Conservation (phyloP, 2,797 vertebrate genomes). For the Anguilla marmorata region DNA sequence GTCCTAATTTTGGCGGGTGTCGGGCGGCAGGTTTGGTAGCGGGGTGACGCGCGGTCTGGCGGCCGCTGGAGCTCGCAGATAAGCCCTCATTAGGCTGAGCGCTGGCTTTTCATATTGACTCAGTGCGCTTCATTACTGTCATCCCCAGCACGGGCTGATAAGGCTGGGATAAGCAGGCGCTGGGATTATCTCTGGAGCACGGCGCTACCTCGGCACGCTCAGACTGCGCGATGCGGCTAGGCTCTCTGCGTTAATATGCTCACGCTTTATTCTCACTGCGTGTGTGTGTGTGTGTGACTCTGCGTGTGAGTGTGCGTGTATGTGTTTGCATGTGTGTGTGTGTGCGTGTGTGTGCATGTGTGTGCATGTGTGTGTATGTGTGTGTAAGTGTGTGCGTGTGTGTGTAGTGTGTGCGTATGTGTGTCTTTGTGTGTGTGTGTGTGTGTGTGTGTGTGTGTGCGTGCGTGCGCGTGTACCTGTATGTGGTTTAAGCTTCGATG, state of each 20-base stretch:
- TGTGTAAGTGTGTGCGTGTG: not conserved
- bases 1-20: conserved; percentile 65
- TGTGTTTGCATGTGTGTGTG: too few relatives aligned
- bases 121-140: not conserved
- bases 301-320: not conserved
- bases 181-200: not conserved
- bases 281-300: not conserved
- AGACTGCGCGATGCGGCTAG: conserved; percentile 9
- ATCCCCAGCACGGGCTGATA: not conserved
- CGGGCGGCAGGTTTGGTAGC: conserved; percentile 49
- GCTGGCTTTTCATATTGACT: not conserved
- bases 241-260: not conserved
- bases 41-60: conserved; percentile 49
- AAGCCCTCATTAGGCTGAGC: conserved; percentile 18
- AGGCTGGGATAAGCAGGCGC: not conserved
- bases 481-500: not conserved
- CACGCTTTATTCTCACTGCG: not conserved
- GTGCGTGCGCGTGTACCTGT: too few relatives aligned
- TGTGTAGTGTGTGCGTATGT: not conserved
- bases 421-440: not conserved
- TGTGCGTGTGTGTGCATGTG: not conserved
- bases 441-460: not conserved
- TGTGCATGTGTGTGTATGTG: conserved; percentile 39
- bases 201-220: not conserved
- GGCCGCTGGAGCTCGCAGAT: conserved; percentile 52